Conservation (phyloP, 2,888 invertebrate species). For the Empis stercorea region DNA sequence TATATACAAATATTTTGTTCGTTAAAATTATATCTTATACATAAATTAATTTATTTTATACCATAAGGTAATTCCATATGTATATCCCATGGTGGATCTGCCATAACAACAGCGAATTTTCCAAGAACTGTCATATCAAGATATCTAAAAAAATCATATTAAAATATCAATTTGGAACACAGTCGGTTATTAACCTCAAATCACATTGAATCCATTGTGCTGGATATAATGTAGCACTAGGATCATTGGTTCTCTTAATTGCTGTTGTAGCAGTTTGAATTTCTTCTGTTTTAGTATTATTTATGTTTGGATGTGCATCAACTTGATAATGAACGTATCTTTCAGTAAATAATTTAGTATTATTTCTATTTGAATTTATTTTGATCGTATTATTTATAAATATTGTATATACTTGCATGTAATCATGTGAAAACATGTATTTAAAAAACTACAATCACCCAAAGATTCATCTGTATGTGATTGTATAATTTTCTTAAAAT, state of each 20-base stretch:
- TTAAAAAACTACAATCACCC: conserved; percentile 94
- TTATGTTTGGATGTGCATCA: conserved; percentile 46
- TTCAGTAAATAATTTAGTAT: conserved; percentile 11
- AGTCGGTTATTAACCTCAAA: conserved; percentile 69
- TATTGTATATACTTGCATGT: conserved; percentile 94
- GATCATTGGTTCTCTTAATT: conserved; percentile 29
- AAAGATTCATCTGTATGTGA: conserved; percentile 87
- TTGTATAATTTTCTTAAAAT: conserved; percentile 94
- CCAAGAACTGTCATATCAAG: conserved; percentile 42
- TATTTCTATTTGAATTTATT: too few relatives aligned
- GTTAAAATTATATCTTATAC: too few relatives aligned
- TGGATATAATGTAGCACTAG: conserved; percentile 58
- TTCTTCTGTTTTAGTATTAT: conserved; percentile 28
- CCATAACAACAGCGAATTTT: conserved; percentile 99
- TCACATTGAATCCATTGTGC: conserved; percentile 98
- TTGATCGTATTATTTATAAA: neutral
- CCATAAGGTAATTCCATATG: conserved; percentile 99
- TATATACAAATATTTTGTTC: neutral
- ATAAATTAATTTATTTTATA: too few relatives aligned
- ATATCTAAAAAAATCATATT: conserved; percentile 15
- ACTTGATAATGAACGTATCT: conserved; percentile 97
- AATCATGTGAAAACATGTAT: conserved; percentile 99
- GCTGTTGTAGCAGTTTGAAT: conserved; percentile 21
- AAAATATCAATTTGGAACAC: too few relatives aligned
- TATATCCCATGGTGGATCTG: conserved; percentile 98